These are phyloP conservation scores for Axinella damicornis DNA, from an alignment of 37 sponge, comb jelly and placozoan genomes.

Conservation along the genomic window DNA sequence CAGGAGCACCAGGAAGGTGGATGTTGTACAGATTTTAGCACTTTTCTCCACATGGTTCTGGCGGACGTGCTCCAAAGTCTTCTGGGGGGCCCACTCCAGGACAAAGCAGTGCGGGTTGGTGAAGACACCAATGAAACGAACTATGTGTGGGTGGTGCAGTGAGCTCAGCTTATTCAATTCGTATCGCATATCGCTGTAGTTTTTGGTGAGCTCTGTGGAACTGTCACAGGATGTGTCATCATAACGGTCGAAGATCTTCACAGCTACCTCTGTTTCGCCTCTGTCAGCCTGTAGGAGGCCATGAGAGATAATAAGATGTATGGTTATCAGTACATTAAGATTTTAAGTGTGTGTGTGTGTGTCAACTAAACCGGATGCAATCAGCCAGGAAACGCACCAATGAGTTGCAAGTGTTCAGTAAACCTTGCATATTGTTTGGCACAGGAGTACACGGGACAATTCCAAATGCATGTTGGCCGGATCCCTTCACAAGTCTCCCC, in stretches of 20 bases:
- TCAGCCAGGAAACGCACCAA: too few relatives aligned
- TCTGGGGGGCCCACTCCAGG: conserved; percentile 82
- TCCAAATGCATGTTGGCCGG: too few relatives aligned
- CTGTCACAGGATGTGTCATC: conserved; percentile 5
- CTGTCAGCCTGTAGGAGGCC: background rate
- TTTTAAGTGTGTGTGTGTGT: too few relatives aligned
- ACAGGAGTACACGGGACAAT: too few relatives aligned
- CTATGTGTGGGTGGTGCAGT: conserved; percentile 63
- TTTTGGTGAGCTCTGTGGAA: conserved; percentile 40
- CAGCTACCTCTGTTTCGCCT: conserved; percentile 45
- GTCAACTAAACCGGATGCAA: too few relatives aligned
- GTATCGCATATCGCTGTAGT: conserved; percentile 73
- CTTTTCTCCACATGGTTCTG: background rate
- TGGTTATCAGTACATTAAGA: too few relatives aligned
- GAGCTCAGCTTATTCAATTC: conserved; percentile 69
- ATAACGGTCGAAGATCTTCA: conserved; percentile 49
- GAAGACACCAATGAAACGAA: conserved; percentile 64
- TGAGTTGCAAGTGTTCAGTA: too few relatives aligned
- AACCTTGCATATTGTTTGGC: too few relatives aligned
- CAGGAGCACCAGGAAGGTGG: conserved; percentile 26
- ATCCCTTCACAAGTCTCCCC: too few relatives aligned
- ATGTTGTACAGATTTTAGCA: conserved; percentile 21
- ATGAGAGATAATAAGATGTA: too few relatives aligned
- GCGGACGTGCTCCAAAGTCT: conserved; percentile 58
- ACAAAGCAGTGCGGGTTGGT: conserved; percentile 74